Conservation (phyloP, 1,140 invertebrate species). For the Branchinecta lynchi region DNA sequence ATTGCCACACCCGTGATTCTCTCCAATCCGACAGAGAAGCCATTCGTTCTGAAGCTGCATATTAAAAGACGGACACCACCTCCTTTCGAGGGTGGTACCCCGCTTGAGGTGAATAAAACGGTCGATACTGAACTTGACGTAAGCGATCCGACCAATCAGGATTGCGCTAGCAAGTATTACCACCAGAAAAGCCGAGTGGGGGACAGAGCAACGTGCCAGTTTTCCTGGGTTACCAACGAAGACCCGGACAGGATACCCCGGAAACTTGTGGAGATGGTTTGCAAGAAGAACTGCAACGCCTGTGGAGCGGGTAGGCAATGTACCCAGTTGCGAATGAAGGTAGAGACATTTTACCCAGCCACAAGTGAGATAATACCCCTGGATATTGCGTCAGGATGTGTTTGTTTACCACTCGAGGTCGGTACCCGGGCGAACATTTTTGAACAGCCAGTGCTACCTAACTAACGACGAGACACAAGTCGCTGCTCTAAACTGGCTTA, state of each 20-base stretch:
- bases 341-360: neutral
- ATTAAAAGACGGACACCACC: too few relatives aligned
- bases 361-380: constrained; percentile 4
- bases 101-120: too few relatives aligned
- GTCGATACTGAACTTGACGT: too few relatives aligned
- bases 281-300: constrained; percentile 14
- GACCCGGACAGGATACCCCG: constrained; percentile 12
- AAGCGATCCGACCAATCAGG: neutral
- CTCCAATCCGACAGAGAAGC: too few relatives aligned
- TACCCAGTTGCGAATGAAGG: constrained; percentile 4
- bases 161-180: neutral
- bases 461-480: too few relatives aligned
- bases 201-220: constrained; percentile 10
- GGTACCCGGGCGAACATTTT: constrained; percentile 1
- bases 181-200: constrained; percentile 12
- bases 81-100: too few relatives aligned
- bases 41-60: too few relatives aligned
- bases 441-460: neutral
- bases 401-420: constrained; percentile 8
- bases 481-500: too few relatives aligned
- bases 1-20: too few relatives aligned
- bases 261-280: constrained; percentile 14
- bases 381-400: neutral
- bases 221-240: constrained; percentile 1
- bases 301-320: constrained; percentile 4